These are phyloP conservation scores for Acridotheres tristis DNA, from an alignment of 2,797 vertebrate species.

Conservation along the genomic window DNA sequence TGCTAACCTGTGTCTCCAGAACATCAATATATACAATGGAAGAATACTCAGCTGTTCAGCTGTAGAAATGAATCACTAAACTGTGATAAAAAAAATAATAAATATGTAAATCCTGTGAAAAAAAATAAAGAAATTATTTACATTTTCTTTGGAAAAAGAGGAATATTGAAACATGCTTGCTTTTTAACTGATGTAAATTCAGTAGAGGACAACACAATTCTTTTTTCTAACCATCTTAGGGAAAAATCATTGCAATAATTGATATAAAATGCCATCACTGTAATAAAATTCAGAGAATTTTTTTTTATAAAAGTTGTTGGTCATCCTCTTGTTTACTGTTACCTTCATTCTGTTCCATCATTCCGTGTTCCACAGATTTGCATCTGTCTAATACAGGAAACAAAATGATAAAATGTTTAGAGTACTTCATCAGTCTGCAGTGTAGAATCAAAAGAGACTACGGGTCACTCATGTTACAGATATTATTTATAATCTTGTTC, in stretches of 20 bases:
- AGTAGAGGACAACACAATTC: constrained; percentile 91
- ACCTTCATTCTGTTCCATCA: constrained; percentile 84
- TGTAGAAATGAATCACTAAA: constrained; percentile 84
- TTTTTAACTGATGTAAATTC: constrained; percentile 98
- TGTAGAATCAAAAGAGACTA: constrained; percentile 79
- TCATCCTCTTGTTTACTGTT: constrained; percentile 88
- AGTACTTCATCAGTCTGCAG: constrained; percentile 77
- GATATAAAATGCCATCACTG: constrained; percentile 93
- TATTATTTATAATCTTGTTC: constrained; percentile 84
- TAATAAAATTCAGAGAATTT: constrained; percentile 87
- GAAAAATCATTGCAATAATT: constrained; percentile 99
- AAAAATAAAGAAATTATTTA: constrained; percentile 86
- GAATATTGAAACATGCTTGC: constrained; percentile 91
- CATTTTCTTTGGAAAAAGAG: constrained; percentile 87
- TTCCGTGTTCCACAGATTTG: constrained; percentile 78
- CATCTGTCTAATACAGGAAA: constrained; percentile 84
- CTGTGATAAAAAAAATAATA: constrained; percentile 90
- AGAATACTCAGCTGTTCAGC: constrained; percentile 78
- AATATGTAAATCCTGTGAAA: constrained; percentile 94
- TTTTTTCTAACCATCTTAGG: constrained; percentile 99
- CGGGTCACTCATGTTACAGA: constrained; percentile 75
- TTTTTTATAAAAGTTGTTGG: constrained; percentile 85
- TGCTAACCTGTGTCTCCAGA: constrained; percentile 82
- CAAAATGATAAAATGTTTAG: constrained; percentile 79
- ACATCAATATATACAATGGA: constrained; percentile 80